Evolutionary conservation across 2,888 invertebrate species (phyloP).

Genomic region (Cheiracanthium punctorium): DNA sequence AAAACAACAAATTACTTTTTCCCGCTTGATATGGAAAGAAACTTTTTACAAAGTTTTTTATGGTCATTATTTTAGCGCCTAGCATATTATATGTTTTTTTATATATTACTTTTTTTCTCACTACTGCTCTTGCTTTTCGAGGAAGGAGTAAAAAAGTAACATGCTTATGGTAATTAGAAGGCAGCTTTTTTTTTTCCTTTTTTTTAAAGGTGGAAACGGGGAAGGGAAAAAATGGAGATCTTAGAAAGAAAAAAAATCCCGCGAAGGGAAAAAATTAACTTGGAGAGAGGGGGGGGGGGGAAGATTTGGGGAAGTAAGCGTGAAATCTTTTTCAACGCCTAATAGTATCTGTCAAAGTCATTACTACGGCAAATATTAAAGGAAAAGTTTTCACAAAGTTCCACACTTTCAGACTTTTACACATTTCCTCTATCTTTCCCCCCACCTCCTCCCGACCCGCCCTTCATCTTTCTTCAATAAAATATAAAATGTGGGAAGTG

Average conservation of each 20-base stretch:
- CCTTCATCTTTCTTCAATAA: slow-evolving; percentile 30
- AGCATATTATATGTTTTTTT: slow-evolving; percentile 53
- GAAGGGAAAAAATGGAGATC: slow-evolving; percentile 11
- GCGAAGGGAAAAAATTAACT: slow-evolving; percentile 12
- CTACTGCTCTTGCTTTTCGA: slow-evolving; percentile 22
- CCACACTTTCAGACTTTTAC: slow-evolving; percentile 25
- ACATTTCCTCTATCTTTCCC: neutral
- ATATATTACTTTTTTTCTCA: slow-evolving; percentile 22
- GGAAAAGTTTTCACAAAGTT: slow-evolving; percentile 68
- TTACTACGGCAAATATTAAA: slow-evolving; percentile 69
- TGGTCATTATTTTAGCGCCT: slow-evolving; percentile 69
- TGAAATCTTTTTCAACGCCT: slow-evolving; percentile 57
- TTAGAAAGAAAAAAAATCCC: slow-evolving; percentile 17
- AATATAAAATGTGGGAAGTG: slow-evolving; percentile 50
- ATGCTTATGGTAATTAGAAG: slow-evolving; percentile 69
- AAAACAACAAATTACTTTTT: slow-evolving; percentile 49
- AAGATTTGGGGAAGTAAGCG: slow-evolving; percentile 19
- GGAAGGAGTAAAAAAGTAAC: slow-evolving; percentile 58
- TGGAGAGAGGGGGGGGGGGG: slow-evolving; percentile 34
- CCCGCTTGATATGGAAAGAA: slow-evolving; percentile 63
- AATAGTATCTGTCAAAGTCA: slow-evolving; percentile 69
- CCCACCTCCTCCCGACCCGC: neutral
- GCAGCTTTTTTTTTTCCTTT: slow-evolving; percentile 59
- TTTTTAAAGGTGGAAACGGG: slow-evolving; percentile 41
- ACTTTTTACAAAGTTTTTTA: slow-evolving; percentile 68